Evolutionary conservation across 2,113 vertebrate species (phyloP).

Genomic region (Phalacrocorax brasilianus): DNA sequence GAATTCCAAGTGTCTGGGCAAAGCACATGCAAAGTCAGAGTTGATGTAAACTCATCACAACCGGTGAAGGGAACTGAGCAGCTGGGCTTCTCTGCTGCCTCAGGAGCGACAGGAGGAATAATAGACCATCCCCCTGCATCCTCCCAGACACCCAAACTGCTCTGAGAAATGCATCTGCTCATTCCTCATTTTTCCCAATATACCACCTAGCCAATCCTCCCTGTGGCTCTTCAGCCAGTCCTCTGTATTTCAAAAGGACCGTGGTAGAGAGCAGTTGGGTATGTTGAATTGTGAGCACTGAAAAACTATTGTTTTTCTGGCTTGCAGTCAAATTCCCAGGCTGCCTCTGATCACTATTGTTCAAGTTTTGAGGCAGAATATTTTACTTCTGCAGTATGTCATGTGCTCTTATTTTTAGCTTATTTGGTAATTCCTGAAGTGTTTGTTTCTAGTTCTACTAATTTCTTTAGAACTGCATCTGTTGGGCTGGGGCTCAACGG

Average conservation of each 20-base stretch:
- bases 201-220: background rate
- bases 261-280: background rate
- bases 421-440: conserved; percentile 30
- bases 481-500: background rate
- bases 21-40: background rate
- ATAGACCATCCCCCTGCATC: background rate
- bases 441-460: conserved; percentile 46
- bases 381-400: background rate
- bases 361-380: conserved; percentile 24
- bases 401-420: conserved; percentile 51
- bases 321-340: background rate
- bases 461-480: conserved; percentile 27
- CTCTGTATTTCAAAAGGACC: background rate
- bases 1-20: background rate
- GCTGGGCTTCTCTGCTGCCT: background rate
- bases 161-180: background rate
- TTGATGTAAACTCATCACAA: background rate
- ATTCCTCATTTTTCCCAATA: background rate
- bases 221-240: background rate
- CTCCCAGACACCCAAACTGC: background rate
- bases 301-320: conserved; percentile 11
- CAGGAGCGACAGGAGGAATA: background rate
- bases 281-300: background rate
- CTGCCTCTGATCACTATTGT: background rate
- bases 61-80: background rate